These are phyloP conservation scores for Cataglyphis hispanica DNA, from an alignment of 1,140 invertebrate species.

Conservation along the genomic window DNA sequence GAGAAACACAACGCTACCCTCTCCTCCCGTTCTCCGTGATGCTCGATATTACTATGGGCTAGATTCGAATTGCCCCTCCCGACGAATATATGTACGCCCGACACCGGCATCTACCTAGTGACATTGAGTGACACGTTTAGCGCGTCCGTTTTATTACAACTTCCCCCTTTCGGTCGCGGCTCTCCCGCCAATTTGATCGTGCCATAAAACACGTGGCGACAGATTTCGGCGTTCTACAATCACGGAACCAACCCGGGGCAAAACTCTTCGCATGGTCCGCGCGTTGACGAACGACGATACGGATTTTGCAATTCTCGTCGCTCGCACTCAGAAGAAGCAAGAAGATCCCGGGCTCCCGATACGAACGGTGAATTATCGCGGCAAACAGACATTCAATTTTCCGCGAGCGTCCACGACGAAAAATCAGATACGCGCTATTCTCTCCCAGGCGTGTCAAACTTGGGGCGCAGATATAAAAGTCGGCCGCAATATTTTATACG, in stretches of 20 bases:
- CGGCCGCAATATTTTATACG: conserved; percentile 60
- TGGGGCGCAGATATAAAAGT: conserved; percentile 54
- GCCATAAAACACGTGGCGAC: conserved; percentile 86
- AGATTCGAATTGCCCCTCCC: conserved; percentile 45
- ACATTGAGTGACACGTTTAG: conserved; percentile 84
- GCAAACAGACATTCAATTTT: conserved; percentile 64
- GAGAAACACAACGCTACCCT: conserved; percentile 52
- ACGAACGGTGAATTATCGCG: conserved; percentile 59
- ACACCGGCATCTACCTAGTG: conserved; percentile 71
- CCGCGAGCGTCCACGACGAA: conserved; percentile 54
- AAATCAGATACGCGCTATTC: conserved; percentile 55
- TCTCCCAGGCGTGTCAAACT: conserved; percentile 54
- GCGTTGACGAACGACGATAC: conserved; percentile 45
- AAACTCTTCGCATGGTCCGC: background rate
- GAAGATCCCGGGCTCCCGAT: conserved; percentile 39
- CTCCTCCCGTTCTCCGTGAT: conserved; percentile 13
- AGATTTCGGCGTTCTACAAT: conserved; percentile 83
- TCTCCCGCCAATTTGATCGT: conserved; percentile 81
- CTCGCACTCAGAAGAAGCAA: conserved; percentile 12
- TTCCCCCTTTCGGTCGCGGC: conserved; percentile 64
- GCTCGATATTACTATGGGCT: conserved; percentile 62
- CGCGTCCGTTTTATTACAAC: conserved; percentile 83
- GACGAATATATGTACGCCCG: conserved; percentile 27
- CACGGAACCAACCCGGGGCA: conserved; percentile 56
- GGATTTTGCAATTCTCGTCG: conserved; percentile 43